These are phyloP conservation scores for Platorchestia sp. DNA, from an alignment of 1,140 invertebrate genomes.

Conservation along the genomic window DNA sequence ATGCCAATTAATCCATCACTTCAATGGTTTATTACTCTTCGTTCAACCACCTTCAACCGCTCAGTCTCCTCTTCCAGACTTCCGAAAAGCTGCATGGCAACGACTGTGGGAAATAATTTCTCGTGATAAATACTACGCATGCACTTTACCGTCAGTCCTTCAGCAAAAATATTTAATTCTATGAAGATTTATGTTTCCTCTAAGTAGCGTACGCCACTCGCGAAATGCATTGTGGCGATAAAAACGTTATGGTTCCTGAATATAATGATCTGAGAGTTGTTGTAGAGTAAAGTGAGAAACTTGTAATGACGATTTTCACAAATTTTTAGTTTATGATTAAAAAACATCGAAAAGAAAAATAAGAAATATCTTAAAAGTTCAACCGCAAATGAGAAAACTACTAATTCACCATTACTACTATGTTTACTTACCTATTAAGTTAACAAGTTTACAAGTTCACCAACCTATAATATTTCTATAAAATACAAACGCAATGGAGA, in stretches of 20 bases:
- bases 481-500: background rate
- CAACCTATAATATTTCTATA: background rate
- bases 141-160: background rate
- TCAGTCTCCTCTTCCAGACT: background rate
- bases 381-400: too few relatives aligned
- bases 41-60: conserved; percentile 43
- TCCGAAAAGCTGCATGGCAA: background rate
- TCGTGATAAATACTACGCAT: background rate
- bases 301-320: background rate
- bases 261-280: background rate
- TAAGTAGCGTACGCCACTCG: background rate
- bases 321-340: background rate
- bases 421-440: background rate
- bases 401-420: background rate
- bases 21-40: conserved; percentile 12
- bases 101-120: background rate
- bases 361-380: background rate
- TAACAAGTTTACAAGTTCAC: background rate
- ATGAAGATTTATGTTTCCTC: background rate
- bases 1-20: conserved; percentile 45
- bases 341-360: too few relatives aligned
- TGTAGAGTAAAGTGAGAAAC: background rate
- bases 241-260: background rate
- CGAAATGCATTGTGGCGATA: background rate
- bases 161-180: background rate